Percentiles rank a stretch among this genome's conserved stretches.
Conservation (phyloP, 2,888 invertebrate genomes). For the Tromatobia lineatoria region DNA sequence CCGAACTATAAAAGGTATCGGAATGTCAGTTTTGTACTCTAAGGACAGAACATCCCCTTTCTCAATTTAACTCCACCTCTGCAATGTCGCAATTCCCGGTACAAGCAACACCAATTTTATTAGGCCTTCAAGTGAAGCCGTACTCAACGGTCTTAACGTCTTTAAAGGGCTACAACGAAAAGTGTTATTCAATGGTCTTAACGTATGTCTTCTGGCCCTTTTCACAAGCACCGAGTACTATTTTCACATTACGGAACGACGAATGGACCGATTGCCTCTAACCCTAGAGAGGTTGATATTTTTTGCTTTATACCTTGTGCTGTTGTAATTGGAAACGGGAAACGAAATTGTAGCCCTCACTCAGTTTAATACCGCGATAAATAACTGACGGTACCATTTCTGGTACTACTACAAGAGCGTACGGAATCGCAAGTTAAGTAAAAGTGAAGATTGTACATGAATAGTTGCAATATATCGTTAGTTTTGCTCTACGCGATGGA, state of each 20-base stretch:
- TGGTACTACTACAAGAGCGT: conserved; percentile 10
- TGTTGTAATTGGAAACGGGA: conserved; percentile 34
- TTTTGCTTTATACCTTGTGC: conserved; percentile 34
- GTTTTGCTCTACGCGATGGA: not conserved
- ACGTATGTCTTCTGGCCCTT: conserved; percentile 54
- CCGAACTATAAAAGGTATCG: conserved; percentile 10
- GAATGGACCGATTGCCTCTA: conserved; percentile 72
- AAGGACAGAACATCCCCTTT: conserved; percentile 18
- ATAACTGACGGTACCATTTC: conserved; percentile 37
- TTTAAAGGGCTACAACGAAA: conserved; percentile 46
- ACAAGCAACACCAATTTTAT: conserved; percentile 56
- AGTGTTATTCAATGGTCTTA: conserved; percentile 69
- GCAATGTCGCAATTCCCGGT: conserved; percentile 39
- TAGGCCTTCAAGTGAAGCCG: conserved; percentile 63
- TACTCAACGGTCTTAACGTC: conserved; percentile 63
- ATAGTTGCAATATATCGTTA: conserved; percentile 25
- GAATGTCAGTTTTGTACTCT: conserved; percentile 31
- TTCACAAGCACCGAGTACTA: conserved; percentile 51
- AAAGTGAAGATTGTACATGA: conserved; percentile 30
- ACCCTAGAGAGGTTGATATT: conserved; percentile 42
- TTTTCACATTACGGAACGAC: conserved; percentile 70
- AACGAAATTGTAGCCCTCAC: conserved; percentile 21
- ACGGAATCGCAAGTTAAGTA: conserved; percentile 46
- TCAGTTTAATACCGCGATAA: not conserved
- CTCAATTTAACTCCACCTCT: conserved; percentile 57